Conservation (phyloP, 1,140 invertebrate species). For the Heliconius nattereri region DNA sequence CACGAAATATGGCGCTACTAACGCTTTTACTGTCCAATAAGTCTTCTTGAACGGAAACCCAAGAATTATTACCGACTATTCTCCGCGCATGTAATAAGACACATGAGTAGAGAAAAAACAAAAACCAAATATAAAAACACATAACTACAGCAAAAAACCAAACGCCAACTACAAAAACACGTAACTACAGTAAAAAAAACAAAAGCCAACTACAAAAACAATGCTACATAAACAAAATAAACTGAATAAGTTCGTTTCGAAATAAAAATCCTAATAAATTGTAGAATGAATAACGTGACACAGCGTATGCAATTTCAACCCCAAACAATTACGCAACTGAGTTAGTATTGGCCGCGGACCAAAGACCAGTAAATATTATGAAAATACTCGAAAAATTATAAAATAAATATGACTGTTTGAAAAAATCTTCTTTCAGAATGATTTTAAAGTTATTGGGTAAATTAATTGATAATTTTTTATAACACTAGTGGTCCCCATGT, state of each 20-base stretch:
- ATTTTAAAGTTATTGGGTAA: too few species aligned
- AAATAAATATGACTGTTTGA: background rate
- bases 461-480: too few species aligned
- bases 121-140: background rate
- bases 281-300: background rate
- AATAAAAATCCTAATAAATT: slow-evolving; percentile 10
- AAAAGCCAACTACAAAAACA: background rate
- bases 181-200: too few species aligned
- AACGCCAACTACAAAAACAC: background rate
- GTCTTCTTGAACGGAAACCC: too few species aligned
- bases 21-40: too few species aligned
- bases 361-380: background rate
- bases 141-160: too few species aligned
- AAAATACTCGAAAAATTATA: background rate
- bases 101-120: background rate
- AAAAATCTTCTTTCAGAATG: too few species aligned
- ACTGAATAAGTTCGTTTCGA: background rate
- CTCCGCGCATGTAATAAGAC: too few species aligned
- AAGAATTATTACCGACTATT: too few species aligned
- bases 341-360: background rate
- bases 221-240: background rate
- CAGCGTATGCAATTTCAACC: background rate
- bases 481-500: too few species aligned
- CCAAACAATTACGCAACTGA: slow-evolving; percentile 4
- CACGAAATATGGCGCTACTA: too few species aligned